Base-by-base conservation (phyloP, 2,888 invertebrate genomes). In the Sinopyrophorus schimmeli region DNA sequence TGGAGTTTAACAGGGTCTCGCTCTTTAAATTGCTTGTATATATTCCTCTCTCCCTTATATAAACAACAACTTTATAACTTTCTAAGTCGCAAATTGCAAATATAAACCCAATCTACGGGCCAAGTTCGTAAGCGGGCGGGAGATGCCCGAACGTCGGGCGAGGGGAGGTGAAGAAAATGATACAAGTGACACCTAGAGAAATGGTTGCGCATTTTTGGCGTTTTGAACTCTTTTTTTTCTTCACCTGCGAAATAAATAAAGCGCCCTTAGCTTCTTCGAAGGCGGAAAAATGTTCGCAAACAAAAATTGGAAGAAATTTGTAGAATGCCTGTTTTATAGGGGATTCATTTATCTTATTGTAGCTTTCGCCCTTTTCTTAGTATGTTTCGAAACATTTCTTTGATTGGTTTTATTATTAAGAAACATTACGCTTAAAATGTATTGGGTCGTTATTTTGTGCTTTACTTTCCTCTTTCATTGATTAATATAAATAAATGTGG, bases 1-100 rank as follows among this genome's bases (percentile, higher is more conserved):
- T 48, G 51, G 42, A 39, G 53, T 37, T 51, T 41, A 47, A 51
- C 50, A 41, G 46, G 51, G 51, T 38, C 27, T 46, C 51, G 51
- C 47, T 41, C 42, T 47, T 47, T 42, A 51, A 51, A 51, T 51
- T 51, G 46, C 39, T 44, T 35, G 34, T 50, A 46, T 46, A 50
- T 50, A 50, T 50, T 46, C 44, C 44, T 43, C 44, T 34, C 44
- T 43, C 44, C 39, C 44, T 40, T 46, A 44, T 34, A 50, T 44
- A 44, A 46, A 44, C 44, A 44, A 35, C 34, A 40, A 50, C 50
- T 50, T 50, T 46, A 35, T 40, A 50, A 50, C 50, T 50, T 44
- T 15, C 50, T 34, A 49, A 49, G 43, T 43, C 24, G 44, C 49
- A 50, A 44, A 43, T 50, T 50, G 50, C 24, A 46, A 46, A 41